Percentiles rank a stretch among this genome's conserved stretches.
Conservation (phyloP, 2,113 vertebrate species). For the Bucco capensis region DNA sequence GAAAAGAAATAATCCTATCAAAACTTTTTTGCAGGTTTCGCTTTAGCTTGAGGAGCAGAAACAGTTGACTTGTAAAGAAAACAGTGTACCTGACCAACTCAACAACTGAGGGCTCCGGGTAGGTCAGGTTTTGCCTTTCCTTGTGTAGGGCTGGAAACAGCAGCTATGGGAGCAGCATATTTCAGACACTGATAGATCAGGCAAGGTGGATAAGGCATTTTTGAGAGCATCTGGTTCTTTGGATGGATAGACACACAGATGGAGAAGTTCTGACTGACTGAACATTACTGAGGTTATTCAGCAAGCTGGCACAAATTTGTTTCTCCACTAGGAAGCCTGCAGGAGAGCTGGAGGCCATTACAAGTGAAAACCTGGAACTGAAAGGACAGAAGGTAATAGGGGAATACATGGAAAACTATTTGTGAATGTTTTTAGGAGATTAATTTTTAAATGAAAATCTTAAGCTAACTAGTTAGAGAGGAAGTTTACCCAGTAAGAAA, state of each 20-base stretch:
- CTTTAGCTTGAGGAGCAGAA: background rate
- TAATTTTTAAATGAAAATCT: conserved; percentile 13
- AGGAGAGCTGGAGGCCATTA: conserved; percentile 5
- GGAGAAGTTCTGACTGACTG: conserved; percentile 63
- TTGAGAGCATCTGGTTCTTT: conserved; percentile 63
- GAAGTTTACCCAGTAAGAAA: background rate
- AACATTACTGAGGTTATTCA: conserved; percentile 53
- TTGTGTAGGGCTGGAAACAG: background rate
- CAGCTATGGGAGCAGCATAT: background rate
- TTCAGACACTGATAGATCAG: conserved; percentile 26
- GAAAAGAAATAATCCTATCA: background rate
- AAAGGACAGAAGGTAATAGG: background rate
- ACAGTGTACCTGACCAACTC: background rate
- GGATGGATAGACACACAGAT: conserved; percentile 61
- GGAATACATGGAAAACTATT: background rate
- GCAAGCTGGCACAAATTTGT: conserved; percentile 13
- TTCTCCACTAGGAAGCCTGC: background rate
- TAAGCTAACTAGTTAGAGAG: background rate
- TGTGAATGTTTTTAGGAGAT: conserved; percentile 11
- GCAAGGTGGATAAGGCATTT: conserved; percentile 23
- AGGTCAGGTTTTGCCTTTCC: background rate
- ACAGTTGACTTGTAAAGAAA: background rate
- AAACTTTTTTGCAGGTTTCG: background rate
- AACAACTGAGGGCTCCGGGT: background rate
- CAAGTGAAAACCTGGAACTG: conserved; percentile 37